phyloP scores from a whole-genome alignment of 2,888 invertebrate genomes.

The Pogonocherus hispidulus region DNA sequence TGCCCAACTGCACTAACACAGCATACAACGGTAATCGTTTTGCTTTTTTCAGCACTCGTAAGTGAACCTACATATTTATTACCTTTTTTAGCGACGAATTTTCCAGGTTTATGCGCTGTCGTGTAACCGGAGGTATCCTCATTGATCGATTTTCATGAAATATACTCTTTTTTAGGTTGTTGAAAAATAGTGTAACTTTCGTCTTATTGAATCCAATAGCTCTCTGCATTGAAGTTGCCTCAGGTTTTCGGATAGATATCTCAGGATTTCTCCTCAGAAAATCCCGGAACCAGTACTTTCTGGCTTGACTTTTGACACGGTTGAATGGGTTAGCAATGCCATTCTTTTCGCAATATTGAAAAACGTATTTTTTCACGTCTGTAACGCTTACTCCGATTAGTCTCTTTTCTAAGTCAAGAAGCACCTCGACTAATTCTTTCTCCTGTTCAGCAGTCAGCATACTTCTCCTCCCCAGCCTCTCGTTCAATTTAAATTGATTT shows the following conservation, averaged over 20 bases:
- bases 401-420: too few species aligned
- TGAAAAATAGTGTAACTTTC: constrained; percentile 14
- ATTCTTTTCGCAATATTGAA: too few species aligned
- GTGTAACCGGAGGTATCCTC: not conserved
- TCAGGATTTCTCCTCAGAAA: not conserved
- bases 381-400: constrained; percentile 3
- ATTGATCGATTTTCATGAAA: not conserved
- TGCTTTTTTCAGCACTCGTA: not conserved
- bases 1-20: not conserved
- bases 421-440: too few species aligned
- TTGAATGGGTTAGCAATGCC: constrained; percentile 12
- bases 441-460: constrained; percentile 2
- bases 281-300: not conserved
- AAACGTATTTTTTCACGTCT: too few species aligned
- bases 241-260: not conserved
- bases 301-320: not conserved
- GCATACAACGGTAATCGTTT: not conserved
- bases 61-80: not conserved
- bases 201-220: not conserved
- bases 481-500: not conserved
- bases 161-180: constrained; percentile 12
- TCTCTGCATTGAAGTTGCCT: not conserved
- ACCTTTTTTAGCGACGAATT: constrained; percentile 17
- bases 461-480: not conserved
- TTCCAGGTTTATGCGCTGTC: not conserved